Evolutionary conservation across 2,888 invertebrate genomes (phyloP).

Genomic region (Nomada flava): DNA sequence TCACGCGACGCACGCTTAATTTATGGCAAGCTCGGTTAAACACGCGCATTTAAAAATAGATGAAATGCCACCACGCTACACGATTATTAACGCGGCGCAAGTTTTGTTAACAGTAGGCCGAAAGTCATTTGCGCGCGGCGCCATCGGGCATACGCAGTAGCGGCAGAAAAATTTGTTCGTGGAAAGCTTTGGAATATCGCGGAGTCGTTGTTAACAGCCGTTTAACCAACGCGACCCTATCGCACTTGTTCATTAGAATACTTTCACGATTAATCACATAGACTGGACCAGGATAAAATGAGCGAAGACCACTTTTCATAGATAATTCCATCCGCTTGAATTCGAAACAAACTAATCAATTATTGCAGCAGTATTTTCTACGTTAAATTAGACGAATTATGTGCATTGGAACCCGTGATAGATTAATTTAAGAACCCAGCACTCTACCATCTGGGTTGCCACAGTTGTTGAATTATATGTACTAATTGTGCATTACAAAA

Average conservation of each 20-base stretch:
- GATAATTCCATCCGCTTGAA: no score
- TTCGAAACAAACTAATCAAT: no score
- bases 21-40: not conserved
- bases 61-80: not conserved
- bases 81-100: conserved; percentile 41
- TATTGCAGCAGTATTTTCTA: no score
- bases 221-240: not conserved
- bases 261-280: conserved; percentile 41
- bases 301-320: no score
- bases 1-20: not conserved
- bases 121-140: conserved; percentile 13
- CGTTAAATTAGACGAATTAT: no score
- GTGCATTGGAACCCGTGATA: no score
- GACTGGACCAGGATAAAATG: not conserved
- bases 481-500: not conserved
- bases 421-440: no score
- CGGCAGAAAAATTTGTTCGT: conserved; percentile 17
- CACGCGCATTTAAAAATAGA: not conserved
- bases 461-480: no score
- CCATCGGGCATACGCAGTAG: not conserved
- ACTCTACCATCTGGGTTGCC: no score
- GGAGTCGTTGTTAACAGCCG: conserved; percentile 23
- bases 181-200: conserved; percentile 11
- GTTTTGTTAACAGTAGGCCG: conserved; percentile 10
- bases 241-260: conserved; percentile 38